Conservation (phyloP, 2,797 vertebrate genomes). For the Anas flavirostris region DNA sequence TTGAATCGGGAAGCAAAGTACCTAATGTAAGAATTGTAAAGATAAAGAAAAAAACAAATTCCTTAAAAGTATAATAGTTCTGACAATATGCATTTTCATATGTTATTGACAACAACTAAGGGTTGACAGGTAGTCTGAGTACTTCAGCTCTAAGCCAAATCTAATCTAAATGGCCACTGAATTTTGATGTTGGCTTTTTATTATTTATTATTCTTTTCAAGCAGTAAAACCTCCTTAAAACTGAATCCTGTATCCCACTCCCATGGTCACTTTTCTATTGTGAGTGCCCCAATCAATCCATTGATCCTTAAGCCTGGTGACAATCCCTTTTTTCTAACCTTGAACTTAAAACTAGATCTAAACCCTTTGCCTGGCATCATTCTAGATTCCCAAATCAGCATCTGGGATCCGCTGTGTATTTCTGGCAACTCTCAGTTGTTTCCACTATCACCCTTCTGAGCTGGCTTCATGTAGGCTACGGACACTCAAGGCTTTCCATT, state of each 20-base stretch:
- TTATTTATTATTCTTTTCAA: neutral
- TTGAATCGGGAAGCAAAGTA: neutral
- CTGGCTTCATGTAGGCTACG: neutral
- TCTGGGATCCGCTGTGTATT: neutral
- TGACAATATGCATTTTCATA: neutral
- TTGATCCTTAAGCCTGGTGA: fast-evolving
- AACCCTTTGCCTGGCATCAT: neutral
- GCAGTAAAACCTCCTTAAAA: neutral
- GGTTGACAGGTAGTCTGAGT: neutral
- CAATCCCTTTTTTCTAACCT: neutral
- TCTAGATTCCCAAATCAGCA: neutral
- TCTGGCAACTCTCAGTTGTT: neutral
- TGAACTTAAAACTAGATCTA: neutral
- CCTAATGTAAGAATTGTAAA: neutral
- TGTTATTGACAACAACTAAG: neutral
- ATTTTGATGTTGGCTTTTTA: neutral
- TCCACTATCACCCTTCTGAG: neutral
- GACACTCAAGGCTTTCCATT: neutral
- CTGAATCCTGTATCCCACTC: neutral
- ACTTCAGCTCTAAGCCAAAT: neutral
- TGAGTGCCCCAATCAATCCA: neutral
- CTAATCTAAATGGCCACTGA: neutral
- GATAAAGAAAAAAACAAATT: neutral
- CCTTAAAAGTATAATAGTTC: neutral
- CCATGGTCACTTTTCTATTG: neutral